A percentile compares a stretch with the other conserved stretches of the same genome.
Conservation (phyloP, 2,888 invertebrate species). For the Podabrus alpinus region DNA sequence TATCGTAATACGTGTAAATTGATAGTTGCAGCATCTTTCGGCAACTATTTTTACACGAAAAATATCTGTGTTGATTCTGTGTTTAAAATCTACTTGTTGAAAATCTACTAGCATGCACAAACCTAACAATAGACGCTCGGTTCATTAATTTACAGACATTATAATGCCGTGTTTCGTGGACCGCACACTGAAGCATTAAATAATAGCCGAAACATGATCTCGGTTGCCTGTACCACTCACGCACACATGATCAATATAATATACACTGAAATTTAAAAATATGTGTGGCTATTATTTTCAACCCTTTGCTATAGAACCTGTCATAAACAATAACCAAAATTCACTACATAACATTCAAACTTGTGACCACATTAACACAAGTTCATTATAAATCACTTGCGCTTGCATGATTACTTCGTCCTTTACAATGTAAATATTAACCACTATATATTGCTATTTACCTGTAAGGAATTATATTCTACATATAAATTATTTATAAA, state of each 20-base stretch:
- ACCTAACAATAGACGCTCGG: conserved; percentile 31
- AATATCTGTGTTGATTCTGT: conserved; percentile 1
- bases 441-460: background rate
- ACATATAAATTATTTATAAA: background rate
- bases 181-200: conserved; percentile 30
- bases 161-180: conserved; percentile 29
- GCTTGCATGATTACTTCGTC: conserved; percentile 3
- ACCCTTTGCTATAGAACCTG: conserved; percentile 40
- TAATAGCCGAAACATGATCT: conserved; percentile 37
- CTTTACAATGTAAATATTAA: conserved; percentile 6
- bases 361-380: conserved; percentile 21
- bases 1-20: background rate
- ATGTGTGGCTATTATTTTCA: conserved; percentile 42
- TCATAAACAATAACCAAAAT: conserved; percentile 42
- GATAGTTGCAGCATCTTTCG: background rate
- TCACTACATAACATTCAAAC: conserved; percentile 25
- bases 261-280: conserved; percentile 42
- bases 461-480: background rate
- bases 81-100: conserved; percentile 12
- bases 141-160: conserved; percentile 34
- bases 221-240: conserved; percentile 29
- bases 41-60: background rate
- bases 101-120: conserved; percentile 9
- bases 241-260: conserved; percentile 36
- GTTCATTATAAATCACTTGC: conserved; percentile 14